Conservation (phyloP, 1,140 invertebrate species). For the Belonocnema kinseyi region DNA sequence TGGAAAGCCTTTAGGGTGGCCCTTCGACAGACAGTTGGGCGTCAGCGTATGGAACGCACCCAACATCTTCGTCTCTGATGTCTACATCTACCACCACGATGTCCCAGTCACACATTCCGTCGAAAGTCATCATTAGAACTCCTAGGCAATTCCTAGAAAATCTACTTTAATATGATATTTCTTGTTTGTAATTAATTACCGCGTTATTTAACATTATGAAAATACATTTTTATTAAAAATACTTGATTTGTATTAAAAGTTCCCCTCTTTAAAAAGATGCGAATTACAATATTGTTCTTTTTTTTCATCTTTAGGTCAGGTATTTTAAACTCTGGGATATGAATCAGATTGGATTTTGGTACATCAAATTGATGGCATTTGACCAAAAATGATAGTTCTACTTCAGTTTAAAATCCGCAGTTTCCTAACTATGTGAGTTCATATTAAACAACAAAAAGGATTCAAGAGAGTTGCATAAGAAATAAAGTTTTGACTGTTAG, state of each 20-base stretch:
- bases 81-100: constrained; percentile 71
- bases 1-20: constrained; percentile 74
- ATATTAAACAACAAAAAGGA: too few relatives aligned
- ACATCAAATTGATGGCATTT: too few relatives aligned
- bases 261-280: neutral
- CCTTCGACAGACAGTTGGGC: constrained; percentile 71
- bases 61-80: constrained; percentile 65
- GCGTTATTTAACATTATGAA: constrained; percentile 32
- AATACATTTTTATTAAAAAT: constrained; percentile 53
- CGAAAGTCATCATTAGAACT: constrained; percentile 28
- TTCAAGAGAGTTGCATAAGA: too few relatives aligned
- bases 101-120: constrained; percentile 47
- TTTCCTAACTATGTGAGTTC: too few relatives aligned
- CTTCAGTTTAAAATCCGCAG: too few relatives aligned
- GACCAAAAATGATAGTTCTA: too few relatives aligned
- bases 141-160: neutral
- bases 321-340: too few relatives aligned
- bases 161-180: neutral
- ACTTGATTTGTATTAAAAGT: constrained; percentile 33
- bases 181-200: constrained; percentile 3
- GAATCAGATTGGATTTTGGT: too few relatives aligned
- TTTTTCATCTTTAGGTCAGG: too few relatives aligned
- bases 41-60: too few relatives aligned
- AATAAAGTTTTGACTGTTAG: too few relatives aligned
- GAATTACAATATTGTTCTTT: too few relatives aligned